A percentile compares a stretch with the other conserved stretches of the same genome.
Evolutionary conservation across 2,113 vertebrate species (phyloP).

Genomic region (Nansenia antarctica): DNA sequence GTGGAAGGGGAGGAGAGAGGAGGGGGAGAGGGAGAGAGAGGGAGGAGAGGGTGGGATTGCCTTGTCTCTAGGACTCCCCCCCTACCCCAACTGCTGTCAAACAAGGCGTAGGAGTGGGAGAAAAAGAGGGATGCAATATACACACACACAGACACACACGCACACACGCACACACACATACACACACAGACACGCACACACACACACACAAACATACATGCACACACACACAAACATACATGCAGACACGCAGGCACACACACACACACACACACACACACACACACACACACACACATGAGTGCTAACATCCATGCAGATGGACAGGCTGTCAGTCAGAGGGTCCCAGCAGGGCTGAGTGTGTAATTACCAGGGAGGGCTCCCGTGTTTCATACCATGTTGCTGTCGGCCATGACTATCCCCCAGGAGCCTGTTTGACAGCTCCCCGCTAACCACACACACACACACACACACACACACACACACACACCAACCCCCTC

Average conservation of each 20-base stretch:
- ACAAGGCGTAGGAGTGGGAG: not conserved
- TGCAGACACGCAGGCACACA: too few relatives aligned
- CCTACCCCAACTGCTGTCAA: constrained; percentile 44
- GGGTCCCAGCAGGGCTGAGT: constrained; percentile 59
- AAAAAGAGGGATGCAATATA: not conserved
- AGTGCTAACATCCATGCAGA: constrained; percentile 68
- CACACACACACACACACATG: constrained; percentile 48
- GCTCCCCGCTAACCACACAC: constrained; percentile 50
- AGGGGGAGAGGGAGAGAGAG: constrained; percentile 9
- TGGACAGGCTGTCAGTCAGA: constrained; percentile 70
- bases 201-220: too few relatives aligned
- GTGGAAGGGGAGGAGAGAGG: not conserved
- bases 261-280: constrained; percentile 33
- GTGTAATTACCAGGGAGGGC: constrained; percentile 73
- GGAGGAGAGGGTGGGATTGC: constrained; percentile 12
- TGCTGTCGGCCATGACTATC: constrained; percentile 66
- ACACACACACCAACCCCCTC: constrained; percentile 11
- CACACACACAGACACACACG: not conserved
- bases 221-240: too few relatives aligned
- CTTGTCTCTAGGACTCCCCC: constrained; percentile 30
- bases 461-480: constrained; percentile 21
- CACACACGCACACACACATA: constrained; percentile 17
- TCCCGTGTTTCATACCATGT: constrained; percentile 73
- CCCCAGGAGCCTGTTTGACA: constrained; percentile 63
- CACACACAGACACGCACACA: too few relatives aligned